Evolutionary conservation across 2,113 vertebrate species (phyloP), one percentile per base, ranked within the genome.

Genomic region (Hyla sarda): DNA sequence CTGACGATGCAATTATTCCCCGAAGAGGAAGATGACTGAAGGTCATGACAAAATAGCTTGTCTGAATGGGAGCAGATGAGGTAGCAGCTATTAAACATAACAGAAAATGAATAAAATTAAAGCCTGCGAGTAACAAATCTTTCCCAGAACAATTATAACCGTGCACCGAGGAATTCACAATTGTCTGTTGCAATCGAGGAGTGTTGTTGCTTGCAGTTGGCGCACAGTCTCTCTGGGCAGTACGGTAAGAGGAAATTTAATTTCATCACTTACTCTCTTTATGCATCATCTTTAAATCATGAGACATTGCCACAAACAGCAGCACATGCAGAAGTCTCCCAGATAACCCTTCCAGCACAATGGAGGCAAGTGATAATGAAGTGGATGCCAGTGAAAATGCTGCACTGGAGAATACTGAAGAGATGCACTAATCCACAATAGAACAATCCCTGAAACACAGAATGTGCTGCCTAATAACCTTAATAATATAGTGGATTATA

Each of bases 231-330:
- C 91, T 34, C 62, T 1, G 41, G 88, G 89, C 37, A 0, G 5
- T 41, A 85, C 80, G 85, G 56, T 1, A 0, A 0, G 58, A 8
- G 69, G 21, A 75, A 73, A n/a, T 28, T 87, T 21, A 77, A 37
- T 93, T 93, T 92, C 92, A 90, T 92, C 92, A 93, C 89, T 88
- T 90, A 87, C 89, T 88, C 83, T 10, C 28, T 14, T 60, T 41
- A 41, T 7, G 25, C 47, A 0, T 54, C 88, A 73, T 87, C 92
- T 92, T 90, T 87, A 90, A 91, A 84, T 72, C 21, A 0, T 2
- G 56, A 56, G 87, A 32, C 62, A 77, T 37, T 32, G 60, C 2
- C 37, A 54, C 82, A 88, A 73, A 81, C 62, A 76, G 65, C 85
- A 87, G 75, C 75, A 79, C 28, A 78, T 62, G 76, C 81, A 82